Evolutionary conservation across 1,140 invertebrate genomes (phyloP).

Genomic region (Latrodectus geometricus): DNA sequence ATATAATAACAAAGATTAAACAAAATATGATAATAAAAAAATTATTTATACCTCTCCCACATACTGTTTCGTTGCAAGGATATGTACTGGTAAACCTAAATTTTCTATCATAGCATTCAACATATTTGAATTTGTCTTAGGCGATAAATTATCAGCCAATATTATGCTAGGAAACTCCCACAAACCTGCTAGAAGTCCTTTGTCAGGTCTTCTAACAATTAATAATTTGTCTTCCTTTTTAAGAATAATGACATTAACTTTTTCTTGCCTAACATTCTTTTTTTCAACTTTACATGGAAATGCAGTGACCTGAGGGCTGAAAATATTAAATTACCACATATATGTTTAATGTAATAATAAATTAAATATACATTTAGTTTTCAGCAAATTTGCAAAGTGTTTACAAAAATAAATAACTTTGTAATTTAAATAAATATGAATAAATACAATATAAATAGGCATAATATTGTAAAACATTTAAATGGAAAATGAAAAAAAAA

Average conservation of each 20-base stretch:
- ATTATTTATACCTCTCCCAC: constrained; percentile 29
- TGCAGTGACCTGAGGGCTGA: constrained; percentile 31
- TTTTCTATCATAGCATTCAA: constrained; percentile 9
- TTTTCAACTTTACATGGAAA: constrained; percentile 40
- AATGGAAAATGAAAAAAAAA: too few relatives aligned
- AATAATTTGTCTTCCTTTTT: constrained; percentile 21
- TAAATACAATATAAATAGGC: neutral
- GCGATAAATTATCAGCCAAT: neutral
- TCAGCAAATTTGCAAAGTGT: too few relatives aligned
- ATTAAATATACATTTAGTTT: too few relatives aligned
- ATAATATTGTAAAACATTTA: too few relatives aligned
- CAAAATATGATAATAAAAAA: neutral
- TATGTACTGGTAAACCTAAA: constrained; percentile 11
- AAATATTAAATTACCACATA: neutral
- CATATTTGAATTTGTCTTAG: neutral
- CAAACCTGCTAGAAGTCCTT: constrained; percentile 43
- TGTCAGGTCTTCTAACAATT: constrained; percentile 24
- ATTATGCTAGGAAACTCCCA: constrained; percentile 42
- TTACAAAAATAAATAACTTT: neutral
- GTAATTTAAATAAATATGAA: neutral
- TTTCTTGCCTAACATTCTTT: constrained; percentile 35
- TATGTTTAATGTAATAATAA: too few relatives aligned
- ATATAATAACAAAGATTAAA: neutral
- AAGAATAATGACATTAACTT: constrained; percentile 29
- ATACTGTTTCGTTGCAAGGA: neutral